Evolutionary conservation across 2,113 vertebrate species (phyloP), one percentile per base, ranked within the genome.

Genomic region (Trachemys scripta): DNA sequence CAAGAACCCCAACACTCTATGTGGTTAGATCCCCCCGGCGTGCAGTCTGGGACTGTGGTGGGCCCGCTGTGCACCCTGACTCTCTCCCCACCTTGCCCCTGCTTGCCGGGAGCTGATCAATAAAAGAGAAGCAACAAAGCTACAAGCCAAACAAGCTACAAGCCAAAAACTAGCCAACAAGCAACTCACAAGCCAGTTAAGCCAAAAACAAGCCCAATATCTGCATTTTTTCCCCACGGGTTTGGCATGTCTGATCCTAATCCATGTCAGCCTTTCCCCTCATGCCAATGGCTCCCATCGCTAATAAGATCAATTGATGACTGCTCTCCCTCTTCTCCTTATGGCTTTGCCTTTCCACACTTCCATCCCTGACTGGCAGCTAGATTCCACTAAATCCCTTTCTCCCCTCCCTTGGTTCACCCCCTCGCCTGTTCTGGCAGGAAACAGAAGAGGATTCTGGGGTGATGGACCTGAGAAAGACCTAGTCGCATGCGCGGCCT

Each of bases 201-300:
- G 53, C 53, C 53, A 22, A 54, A 54, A 54, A 1, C 53, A 22
- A 54, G 8, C 53, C 53, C 20, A 54, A 54, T 54, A 7, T 54
- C 19, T 22, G 53, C 1, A 1, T 54, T 54, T 54, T 9, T 13
- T 13, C 24, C 24, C 8, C 3, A 8, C 1, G 53, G 20, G 20
- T 22, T 22, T 54, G 53, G 53, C 53, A 54, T 22, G 53, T 54
- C 53, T 22, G 53, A 16, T 27, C 8, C 56, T 57, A 35, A 16
- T 65, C 29, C 29, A 31, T 35, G 29, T 5, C 59, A 62, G 12
- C 27, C 29, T 62, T 62, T 62, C 59, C 12, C 59, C 29, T 62
- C 59, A 31, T 65, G 27, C 27, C 59, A 65, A 35, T 65, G 31
- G 27, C 59, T 65, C 13, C 9, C 29, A 14, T 62, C 13, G 5